A percentile compares a stretch with the other conserved stretches of the same genome.
Evolutionary conservation across 2,888 invertebrate species (phyloP).

Genomic region (Therioaphis trifolii): DNA sequence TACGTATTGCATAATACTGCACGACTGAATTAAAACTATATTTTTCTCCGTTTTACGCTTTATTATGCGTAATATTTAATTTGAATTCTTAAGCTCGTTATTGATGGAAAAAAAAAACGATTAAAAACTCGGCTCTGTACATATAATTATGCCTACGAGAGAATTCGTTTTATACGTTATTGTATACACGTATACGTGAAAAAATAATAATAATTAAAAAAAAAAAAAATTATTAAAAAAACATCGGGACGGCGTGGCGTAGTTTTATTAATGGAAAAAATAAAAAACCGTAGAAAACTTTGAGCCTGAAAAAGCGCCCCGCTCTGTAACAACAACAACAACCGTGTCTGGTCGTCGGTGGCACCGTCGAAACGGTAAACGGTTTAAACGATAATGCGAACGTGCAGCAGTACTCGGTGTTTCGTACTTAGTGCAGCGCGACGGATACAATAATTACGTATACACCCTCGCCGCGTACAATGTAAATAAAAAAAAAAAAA

Average conservation of each 20-base stretch:
- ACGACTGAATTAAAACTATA: not conserved
- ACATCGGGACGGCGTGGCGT: not conserved
- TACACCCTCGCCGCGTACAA: not conserved
- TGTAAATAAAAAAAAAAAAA: too few species aligned
- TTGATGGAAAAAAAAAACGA: not conserved
- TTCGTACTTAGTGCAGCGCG: too few species aligned
- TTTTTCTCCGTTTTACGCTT: not conserved
- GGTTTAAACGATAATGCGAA: conserved; percentile 22
- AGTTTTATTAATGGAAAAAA: not conserved
- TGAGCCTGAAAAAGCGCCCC: not conserved
- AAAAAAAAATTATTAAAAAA: not conserved
- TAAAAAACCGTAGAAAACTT: not conserved
- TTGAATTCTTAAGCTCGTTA: not conserved
- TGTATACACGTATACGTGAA: too few species aligned
- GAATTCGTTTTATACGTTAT: not conserved
- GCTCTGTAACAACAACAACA: not conserved
- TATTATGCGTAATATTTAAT: not conserved
- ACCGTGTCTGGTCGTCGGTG: not conserved
- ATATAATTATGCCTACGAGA: not conserved
- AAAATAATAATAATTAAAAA: too few species aligned
- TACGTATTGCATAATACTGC: not conserved
- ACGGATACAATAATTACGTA: too few species aligned
- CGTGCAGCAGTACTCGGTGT: not conserved
- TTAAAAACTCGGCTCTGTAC: not conserved
- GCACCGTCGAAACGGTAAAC: not conserved